These are phyloP conservation scores for Pinctada fucata DNA, from an alignment of 2,888 invertebrate species.

Conservation along the genomic window DNA sequence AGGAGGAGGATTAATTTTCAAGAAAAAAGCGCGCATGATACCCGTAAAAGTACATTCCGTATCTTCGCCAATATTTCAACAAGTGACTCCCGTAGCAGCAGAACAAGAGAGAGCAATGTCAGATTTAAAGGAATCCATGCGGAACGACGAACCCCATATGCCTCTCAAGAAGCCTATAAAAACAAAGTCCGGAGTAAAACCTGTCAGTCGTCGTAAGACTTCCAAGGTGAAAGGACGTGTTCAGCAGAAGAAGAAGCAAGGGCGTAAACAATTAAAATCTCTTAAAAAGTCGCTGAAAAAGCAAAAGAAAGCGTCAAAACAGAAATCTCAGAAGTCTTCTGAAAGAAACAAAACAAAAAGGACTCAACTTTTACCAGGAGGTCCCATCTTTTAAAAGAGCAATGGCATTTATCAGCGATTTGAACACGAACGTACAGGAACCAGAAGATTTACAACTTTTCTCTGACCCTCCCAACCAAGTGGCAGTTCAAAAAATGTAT, in stretches of 20 bases:
- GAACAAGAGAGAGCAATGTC: too few relatives aligned
- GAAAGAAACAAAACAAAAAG: not conserved
- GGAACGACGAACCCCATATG: slow-evolving; percentile 14
- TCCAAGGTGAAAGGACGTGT: not conserved
- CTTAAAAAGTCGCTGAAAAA: slow-evolving; percentile 6
- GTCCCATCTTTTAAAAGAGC: slow-evolving; percentile 12
- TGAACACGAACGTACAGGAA: slow-evolving; percentile 22
- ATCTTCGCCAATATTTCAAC: too few relatives aligned
- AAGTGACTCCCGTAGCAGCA: too few relatives aligned
- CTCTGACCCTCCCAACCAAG: slow-evolving; percentile 28
- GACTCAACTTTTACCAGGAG: not conserved
- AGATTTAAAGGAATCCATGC: slow-evolving; percentile 20
- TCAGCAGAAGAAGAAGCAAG: not conserved
- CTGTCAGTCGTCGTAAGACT: not conserved
- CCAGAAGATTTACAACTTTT: slow-evolving; percentile 30
- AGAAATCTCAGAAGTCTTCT: not conserved
- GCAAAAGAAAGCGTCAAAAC: too few relatives aligned
- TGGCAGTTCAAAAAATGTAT: too few relatives aligned
- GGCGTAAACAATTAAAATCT: not conserved
- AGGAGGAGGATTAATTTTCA: slow-evolving; percentile 18
- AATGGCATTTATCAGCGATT: slow-evolving; percentile 26
- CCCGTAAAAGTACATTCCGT: too few relatives aligned
- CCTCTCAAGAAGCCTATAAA: slow-evolving; percentile 18
- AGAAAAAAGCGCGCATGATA: too few relatives aligned
- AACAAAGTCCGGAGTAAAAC: not conserved